Base-by-base conservation (phyloP, 2,113 vertebrate genomes). In the Pomatorhinus ruficollis region DNA sequence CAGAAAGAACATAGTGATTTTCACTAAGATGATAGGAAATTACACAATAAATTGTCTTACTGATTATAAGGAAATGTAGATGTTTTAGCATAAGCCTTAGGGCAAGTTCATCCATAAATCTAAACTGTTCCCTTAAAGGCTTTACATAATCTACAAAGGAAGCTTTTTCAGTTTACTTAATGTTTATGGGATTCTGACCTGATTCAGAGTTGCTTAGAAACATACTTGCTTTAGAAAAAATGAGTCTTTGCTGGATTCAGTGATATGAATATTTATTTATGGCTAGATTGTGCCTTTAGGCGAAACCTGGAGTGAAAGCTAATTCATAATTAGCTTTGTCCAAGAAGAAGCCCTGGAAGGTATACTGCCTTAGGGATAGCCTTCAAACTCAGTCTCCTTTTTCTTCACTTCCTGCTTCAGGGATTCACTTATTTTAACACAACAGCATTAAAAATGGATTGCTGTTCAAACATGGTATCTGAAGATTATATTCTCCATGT, bases 301-400 rank as follows among this genome's bases (percentile, higher is more conserved):
- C 78, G 93, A 93, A 91, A 35, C 45, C 33, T 77, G 78, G 60
- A 95, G 44, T 74, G 78, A 88, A 72, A 93, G 12, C 42, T 94
- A 33, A 50, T 80, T 63, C 23, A 50, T 85, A 90, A 88, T 94
- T 91, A 93, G n/a, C 47, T 54, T 35, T 90, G 71, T 89, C 53
- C 82, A 78, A 85, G 63, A 66, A 79, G 71, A 35, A 85, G 54
- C 21, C 50, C 63, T 95, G 45, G 66, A 87, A 93, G 37, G 17
- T 61, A 39, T 15, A 85, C 13, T 56, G 47, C 50, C 70, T 88
- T 65, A 87, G 33, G 65, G 74, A 77, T 63, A 87, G 35, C 35
- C 44, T 89, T 85, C 61, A 95, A 72, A 21, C 66, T 76, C 47
- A 59, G 18, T 77, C 11, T 13, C 9, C 50, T 77, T 79, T 87